phyloP scores from a whole-genome alignment of 2,888 invertebrate genomes.

The Aplocera efformata region DNA sequence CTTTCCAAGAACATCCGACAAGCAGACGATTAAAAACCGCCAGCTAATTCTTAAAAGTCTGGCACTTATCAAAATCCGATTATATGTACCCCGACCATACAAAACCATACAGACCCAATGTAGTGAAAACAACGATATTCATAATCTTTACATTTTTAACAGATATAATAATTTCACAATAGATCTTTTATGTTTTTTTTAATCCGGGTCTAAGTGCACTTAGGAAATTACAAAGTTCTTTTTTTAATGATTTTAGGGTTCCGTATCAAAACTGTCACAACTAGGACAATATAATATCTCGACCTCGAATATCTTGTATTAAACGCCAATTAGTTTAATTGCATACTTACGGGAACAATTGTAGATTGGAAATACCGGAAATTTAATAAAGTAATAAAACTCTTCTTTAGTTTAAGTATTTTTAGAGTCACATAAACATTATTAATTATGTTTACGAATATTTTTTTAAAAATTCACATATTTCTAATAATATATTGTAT shows the following conservation, averaged over 20 bases:
- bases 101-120: conserved; percentile 33
- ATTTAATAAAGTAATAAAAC: too few species aligned
- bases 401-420: too few species aligned
- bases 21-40: conserved; percentile 4
- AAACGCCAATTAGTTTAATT: too few species aligned
- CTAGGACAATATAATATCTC: too few species aligned
- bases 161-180: conserved; percentile 28
- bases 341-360: too few species aligned
- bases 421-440: too few species aligned
- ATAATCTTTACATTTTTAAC: conserved; percentile 37
- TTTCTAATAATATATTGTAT: too few species aligned
- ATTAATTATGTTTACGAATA: too few species aligned
- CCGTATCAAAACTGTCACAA: not conserved
- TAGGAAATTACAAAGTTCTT: conserved; percentile 16
- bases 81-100: conserved; percentile 47
- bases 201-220: conserved; percentile 22
- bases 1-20: conserved; percentile 10
- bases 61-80: conserved; percentile 51
- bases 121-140: conserved; percentile 45
- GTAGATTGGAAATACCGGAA: too few species aligned
- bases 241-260: conserved; percentile 13
- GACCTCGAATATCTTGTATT: too few species aligned
- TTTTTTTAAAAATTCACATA: too few species aligned
- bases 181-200: conserved; percentile 23
- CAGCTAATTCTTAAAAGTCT: conserved; percentile 12